Conservation (phyloP, 2,113 vertebrate species). For the Micronycteris hirsuta region DNA sequence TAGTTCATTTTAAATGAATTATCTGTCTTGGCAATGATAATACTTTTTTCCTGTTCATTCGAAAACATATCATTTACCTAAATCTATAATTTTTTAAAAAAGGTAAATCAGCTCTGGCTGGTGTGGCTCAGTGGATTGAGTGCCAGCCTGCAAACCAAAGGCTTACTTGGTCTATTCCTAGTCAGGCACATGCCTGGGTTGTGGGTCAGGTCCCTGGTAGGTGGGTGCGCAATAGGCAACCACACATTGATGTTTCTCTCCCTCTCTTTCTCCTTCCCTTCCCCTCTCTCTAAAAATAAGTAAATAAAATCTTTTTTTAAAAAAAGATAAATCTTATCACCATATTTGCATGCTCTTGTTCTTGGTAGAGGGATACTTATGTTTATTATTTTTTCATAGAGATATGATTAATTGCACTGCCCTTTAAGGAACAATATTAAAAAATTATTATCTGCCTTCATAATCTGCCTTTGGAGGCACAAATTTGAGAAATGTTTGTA, state of each 20-base stretch:
- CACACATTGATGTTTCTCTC: too few relatives aligned
- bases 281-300: too few relatives aligned
- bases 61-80: background rate
- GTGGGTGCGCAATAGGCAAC: too few relatives aligned
- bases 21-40: background rate
- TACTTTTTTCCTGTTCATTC: background rate
- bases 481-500: background rate
- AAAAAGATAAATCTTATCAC: background rate
- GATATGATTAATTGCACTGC: background rate
- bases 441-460: background rate
- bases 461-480: too few relatives aligned
- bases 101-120: background rate
- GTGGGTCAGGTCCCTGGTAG: too few relatives aligned
- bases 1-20: background rate
- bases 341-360: background rate
- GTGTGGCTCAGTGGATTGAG: too few relatives aligned
- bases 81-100: background rate
- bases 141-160: too few relatives aligned
- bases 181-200: too few relatives aligned
- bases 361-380: background rate
- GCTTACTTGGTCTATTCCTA: too few relatives aligned
- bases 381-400: background rate
- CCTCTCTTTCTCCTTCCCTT: too few relatives aligned
- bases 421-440: background rate
- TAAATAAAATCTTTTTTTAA: too few relatives aligned